Evolutionary conservation across 2,797 vertebrate genomes (phyloP).

Genomic region (Mionectes olivaceus): DNA sequence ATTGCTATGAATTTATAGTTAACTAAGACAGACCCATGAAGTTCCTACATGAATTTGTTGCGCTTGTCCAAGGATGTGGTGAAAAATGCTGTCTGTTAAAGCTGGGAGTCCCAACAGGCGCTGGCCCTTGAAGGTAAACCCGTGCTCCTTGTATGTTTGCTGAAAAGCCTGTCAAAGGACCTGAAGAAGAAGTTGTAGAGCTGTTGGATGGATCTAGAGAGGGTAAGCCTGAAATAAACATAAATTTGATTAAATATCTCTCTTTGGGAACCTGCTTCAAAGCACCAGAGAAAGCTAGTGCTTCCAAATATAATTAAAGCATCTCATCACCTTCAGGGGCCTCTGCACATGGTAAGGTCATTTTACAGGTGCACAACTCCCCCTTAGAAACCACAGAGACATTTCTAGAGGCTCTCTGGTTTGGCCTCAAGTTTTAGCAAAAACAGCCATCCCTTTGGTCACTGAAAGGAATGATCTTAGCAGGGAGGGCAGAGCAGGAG

Average conservation of each 20-base stretch:
- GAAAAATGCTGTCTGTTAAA: slow-evolving; percentile 99
- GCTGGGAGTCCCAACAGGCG: slow-evolving; percentile 90
- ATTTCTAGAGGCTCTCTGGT: not conserved
- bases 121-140: slow-evolving; percentile 93
- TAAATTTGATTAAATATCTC: slow-evolving; percentile 72
- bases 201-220: slow-evolving; percentile 87
- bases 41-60: slow-evolving; percentile 94
- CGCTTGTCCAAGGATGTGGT: slow-evolving; percentile 96
- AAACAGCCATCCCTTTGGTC: slow-evolving; percentile 11
- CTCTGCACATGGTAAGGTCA: slow-evolving; percentile 29
- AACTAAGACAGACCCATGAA: slow-evolving; percentile 75
- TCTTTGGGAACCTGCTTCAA: slow-evolving; percentile 64
- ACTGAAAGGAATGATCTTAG: not conserved
- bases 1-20: slow-evolving; percentile 64
- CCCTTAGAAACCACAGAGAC: not conserved
- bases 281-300: slow-evolving; percentile 47
- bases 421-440: not conserved
- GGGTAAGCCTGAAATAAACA: slow-evolving; percentile 84
- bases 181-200: slow-evolving; percentile 81
- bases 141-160: slow-evolving; percentile 93
- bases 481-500: slow-evolving; percentile 9
- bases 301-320: slow-evolving; percentile 60
- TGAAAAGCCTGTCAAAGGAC: slow-evolving; percentile 94
- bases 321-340: slow-evolving; percentile 34
- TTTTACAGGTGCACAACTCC: slow-evolving; percentile 39